Conservation (phyloP, 2,113 vertebrate genomes). For the Brevimyrus niger region DNA sequence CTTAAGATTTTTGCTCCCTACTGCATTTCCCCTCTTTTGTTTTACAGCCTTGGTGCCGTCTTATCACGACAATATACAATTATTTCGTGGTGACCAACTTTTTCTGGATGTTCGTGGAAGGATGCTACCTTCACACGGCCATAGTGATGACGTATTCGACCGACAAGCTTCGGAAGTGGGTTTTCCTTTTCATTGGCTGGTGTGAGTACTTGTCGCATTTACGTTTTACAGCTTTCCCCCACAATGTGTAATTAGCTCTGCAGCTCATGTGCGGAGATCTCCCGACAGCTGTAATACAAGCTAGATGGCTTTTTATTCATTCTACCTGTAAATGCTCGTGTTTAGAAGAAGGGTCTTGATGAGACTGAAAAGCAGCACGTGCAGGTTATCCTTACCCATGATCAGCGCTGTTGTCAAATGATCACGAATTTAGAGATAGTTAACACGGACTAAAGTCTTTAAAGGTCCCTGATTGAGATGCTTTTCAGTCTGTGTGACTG, state of each 20-base stretch:
- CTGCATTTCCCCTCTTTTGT: background rate
- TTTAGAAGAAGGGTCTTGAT: background rate
- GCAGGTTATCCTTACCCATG: background rate
- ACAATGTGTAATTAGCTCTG: background rate
- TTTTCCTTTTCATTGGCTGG: constrained; percentile 97
- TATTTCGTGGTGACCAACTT: constrained; percentile 99
- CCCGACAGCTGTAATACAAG: background rate
- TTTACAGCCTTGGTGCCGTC: constrained; percentile 87
- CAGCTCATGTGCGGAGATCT: background rate
- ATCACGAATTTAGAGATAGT: background rate
- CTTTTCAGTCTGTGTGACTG: background rate
- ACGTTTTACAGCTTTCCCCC: background rate
- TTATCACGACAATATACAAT: constrained; percentile 91
- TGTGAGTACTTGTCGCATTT: constrained; percentile 67
- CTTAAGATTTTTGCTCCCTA: background rate
- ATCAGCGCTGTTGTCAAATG: background rate
- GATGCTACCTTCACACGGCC: constrained; percentile 94
- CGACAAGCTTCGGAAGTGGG: constrained; percentile 86
- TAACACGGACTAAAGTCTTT: background rate
- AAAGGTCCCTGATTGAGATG: background rate
- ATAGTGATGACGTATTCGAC: constrained; percentile 98
- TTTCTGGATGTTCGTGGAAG: constrained; percentile 99
- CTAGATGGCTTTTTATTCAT: background rate
- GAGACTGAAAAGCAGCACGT: background rate
- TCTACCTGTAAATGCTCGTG: background rate